phyloP scores from a whole-genome alignment of 2,888 invertebrate species.

The Empis livida region DNA sequence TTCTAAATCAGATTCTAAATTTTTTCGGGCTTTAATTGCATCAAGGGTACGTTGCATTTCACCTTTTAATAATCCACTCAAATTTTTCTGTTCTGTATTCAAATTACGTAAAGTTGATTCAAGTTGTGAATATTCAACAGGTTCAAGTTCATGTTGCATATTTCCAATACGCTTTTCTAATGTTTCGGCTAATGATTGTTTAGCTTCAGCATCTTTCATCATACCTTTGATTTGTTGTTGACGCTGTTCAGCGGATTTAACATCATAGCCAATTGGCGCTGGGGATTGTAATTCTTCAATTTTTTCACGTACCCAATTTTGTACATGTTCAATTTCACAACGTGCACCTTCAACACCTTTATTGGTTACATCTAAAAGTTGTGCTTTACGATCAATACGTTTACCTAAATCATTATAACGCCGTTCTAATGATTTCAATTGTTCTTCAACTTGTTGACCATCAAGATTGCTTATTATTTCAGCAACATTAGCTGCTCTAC shows the following conservation, averaged over 20 bases:
- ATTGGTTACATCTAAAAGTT: constrained; percentile 70
- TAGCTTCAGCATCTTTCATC: constrained; percentile 73
- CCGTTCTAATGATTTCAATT: constrained; percentile 72
- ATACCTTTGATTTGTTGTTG: constrained; percentile 58
- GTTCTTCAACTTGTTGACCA: constrained; percentile 82
- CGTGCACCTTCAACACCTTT: constrained; percentile 71
- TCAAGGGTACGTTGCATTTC: constrained; percentile 59
- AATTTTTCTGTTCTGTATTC: constrained; percentile 59
- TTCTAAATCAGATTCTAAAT: constrained; percentile 65
- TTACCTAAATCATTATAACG: constrained; percentile 74
- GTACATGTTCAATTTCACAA: constrained; percentile 64
- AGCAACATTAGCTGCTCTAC: constrained; percentile 55
- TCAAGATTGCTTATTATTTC: constrained; percentile 77
- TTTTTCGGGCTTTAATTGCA: constrained; percentile 58
- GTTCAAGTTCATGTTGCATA: constrained; percentile 74
- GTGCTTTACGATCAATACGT: constrained; percentile 68
- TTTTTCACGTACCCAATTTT: constrained; percentile 68
- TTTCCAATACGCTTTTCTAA: constrained; percentile 71
- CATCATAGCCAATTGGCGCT: constrained; percentile 60
- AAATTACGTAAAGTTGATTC: constrained; percentile 60
- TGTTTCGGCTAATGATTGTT: constrained; percentile 68
- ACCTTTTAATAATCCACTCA: constrained; percentile 55
- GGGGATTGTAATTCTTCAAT: constrained; percentile 52
- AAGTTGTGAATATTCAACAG: constrained; percentile 66
- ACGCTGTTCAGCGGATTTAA: constrained; percentile 60